Evolutionary conservation across 2,797 vertebrate species (phyloP), one percentile per base, ranked within the genome.

Genomic region (Sarcoramphus papa): DNA sequence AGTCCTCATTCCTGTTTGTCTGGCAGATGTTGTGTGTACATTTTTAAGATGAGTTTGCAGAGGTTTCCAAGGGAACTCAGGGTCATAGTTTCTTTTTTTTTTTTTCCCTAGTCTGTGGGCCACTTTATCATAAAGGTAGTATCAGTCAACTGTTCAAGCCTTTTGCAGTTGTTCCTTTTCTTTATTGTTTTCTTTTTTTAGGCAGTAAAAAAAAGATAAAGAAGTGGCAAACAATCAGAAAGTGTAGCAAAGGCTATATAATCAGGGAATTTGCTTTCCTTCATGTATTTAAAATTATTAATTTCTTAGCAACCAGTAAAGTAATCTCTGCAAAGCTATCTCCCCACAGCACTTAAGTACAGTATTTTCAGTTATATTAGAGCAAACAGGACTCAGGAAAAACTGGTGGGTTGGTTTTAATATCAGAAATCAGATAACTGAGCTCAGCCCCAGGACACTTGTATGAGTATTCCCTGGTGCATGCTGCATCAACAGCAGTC

Each of bases 11-110:
- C 37, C 60, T 77, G 13, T 73, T 86, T 92, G 80, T 83, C 81
- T 89, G 83, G 92, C 78, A 91, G 79, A 93, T 73, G 53, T 67
- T 62, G 57, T 64, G 60, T 35, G 35, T 88, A 94, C 43, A 73
- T 88, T 90, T 95, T 86, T 78, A 93, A 76, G 83, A 81, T 16
- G 59, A 81, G 69, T 92, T 88, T 59, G 6, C 48, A 85, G 76
- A 74, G 43, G 25, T 94, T 94, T 91, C 86, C 77, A 89, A 85
- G 83, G 80, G 62, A 95, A 92, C 47, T 81, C 43, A 41, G 63
- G 37, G 90, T 80, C 78, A 83, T 19, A 21, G 11, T 17, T 83
- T 70, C 8, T 23, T 14, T 57, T 63, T 51, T 50, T 77, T 54
- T 86, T 43, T 65, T 27, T 5, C 20, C n/a, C 59, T 81, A 51